Conservation (phyloP, 2,113 vertebrate genomes). For the Ptychochromis oligacanthus region DNA sequence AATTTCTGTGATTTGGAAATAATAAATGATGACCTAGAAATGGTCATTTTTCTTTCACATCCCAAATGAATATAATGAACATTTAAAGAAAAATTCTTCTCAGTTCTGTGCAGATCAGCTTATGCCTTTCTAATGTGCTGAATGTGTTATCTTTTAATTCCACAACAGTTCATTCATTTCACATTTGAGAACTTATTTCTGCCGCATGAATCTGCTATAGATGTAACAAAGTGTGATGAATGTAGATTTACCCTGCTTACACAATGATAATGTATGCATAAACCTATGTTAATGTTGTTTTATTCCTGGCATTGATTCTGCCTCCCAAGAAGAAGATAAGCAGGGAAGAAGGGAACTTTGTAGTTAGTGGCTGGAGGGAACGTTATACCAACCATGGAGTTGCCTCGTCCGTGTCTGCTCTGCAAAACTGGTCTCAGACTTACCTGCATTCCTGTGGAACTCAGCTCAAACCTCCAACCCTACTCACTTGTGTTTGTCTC, state of each 20-base stretch:
- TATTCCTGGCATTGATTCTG: not conserved
- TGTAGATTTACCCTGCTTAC: not conserved
- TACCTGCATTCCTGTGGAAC: too few species aligned
- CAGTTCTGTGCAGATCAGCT: not conserved
- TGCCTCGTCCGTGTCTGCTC: too few species aligned
- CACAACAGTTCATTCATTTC: not conserved
- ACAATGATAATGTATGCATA: not conserved
- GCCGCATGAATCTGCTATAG: not conserved
- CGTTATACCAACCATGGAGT: too few species aligned
- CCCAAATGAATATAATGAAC: not conserved
- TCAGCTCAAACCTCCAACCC: too few species aligned
- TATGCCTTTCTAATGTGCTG: not conserved
- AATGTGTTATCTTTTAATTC: slow-evolving; percentile 11
- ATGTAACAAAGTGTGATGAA: not conserved
- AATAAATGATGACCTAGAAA: not conserved
- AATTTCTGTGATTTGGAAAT: not conserved
- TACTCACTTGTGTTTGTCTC: too few species aligned
- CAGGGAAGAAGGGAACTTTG: not conserved
- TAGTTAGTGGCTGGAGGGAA: too few species aligned
- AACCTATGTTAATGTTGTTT: not conserved
- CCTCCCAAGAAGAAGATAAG: not conserved
- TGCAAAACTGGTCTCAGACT: too few species aligned
- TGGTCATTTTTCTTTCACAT: not conserved
- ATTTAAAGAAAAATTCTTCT: slow-evolving; percentile 9
- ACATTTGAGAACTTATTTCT: not conserved